Evolutionary conservation across 2,797 vertebrate species (phyloP), one percentile per base, ranked within the genome.

Genomic region (Chelmon rostratus): DNA sequence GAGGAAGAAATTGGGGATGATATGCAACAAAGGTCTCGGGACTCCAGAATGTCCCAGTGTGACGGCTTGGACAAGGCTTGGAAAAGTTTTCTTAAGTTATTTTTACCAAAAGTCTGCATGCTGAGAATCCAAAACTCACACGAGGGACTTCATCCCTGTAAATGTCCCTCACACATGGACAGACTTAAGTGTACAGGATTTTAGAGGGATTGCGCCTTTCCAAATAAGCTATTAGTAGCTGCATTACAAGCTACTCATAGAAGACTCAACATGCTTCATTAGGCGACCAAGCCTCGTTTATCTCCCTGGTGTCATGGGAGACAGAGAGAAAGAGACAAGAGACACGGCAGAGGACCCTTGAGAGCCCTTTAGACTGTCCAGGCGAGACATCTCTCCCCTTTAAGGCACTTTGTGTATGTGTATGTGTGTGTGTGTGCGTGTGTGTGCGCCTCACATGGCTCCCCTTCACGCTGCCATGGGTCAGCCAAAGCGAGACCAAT

Each of bases 401-500:
- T 86, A 89, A 82, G 89, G 78, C 79, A 75, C 85, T 89, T 69
- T 88, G 81, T 82, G 71, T 77, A 68, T 73, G 62, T 64, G 49
- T 78, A 31, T 72, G 57, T 67, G 49, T 73, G 68, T 73, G 54
- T 70, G 53, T 54, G 59, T 69, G 59, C 68, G 28, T 79, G 83
- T 78, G 79, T 69, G 80, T 73, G 76, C 61, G 83, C 64, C 76
- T 63, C 83, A 90, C 90, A 90, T 49, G 81, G 83, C 85, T 93
- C 87, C 87, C 91, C 91, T 93, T 94, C 93, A 94, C 79, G 89
- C 89, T 82, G 84, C 91, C 84, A 72, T 86, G 91, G 89, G 86
- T 94, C 91, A 93, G 78, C 81, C 90, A 88, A 86, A 93, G 91
- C 81, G 67, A 91, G 85, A 91, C 93, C 90, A 93, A 95, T 95